Conservation (phyloP, 2,888 invertebrate species). For the Dicyrtomina minuta region DNA sequence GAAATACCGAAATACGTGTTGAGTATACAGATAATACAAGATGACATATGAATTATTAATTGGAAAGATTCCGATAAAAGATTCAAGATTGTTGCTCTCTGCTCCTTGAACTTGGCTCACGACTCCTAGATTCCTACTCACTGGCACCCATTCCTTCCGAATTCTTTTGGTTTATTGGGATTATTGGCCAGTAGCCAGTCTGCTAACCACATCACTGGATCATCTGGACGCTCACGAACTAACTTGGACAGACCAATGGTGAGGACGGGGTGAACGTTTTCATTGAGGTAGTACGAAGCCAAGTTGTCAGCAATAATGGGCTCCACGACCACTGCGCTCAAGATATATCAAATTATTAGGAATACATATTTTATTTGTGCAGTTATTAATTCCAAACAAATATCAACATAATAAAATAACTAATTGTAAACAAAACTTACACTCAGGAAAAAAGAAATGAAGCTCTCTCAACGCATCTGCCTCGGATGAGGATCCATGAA, state of each 20-base stretch:
- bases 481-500: conserved; percentile 75
- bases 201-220: conserved; percentile 39
- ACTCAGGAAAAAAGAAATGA: conserved; percentile 81
- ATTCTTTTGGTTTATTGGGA: conserved; percentile 68
- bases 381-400: too few species aligned
- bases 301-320: conserved; percentile 67
- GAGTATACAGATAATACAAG: too few species aligned
- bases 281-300: conserved; percentile 69
- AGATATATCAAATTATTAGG: not conserved
- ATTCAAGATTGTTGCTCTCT: too few species aligned
- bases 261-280: conserved; percentile 67
- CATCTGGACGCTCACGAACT: conserved; percentile 55
- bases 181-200: conserved; percentile 74
- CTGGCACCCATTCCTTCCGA: conserved; percentile 5
- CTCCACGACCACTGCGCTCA: conserved; percentile 72
- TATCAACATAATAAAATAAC: too few species aligned
- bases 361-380: not conserved
- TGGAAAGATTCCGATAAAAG: too few species aligned
- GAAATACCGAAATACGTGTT: too few species aligned
- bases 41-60: too few species aligned
- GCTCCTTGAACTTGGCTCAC: too few species aligned
- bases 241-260: conserved; percentile 55
- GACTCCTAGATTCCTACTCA: too few species aligned
- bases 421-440: conserved; percentile 66
- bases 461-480: conserved; percentile 74